Conservation (phyloP, 2,113 vertebrate genomes). For the Cyanistes caeruleus region DNA sequence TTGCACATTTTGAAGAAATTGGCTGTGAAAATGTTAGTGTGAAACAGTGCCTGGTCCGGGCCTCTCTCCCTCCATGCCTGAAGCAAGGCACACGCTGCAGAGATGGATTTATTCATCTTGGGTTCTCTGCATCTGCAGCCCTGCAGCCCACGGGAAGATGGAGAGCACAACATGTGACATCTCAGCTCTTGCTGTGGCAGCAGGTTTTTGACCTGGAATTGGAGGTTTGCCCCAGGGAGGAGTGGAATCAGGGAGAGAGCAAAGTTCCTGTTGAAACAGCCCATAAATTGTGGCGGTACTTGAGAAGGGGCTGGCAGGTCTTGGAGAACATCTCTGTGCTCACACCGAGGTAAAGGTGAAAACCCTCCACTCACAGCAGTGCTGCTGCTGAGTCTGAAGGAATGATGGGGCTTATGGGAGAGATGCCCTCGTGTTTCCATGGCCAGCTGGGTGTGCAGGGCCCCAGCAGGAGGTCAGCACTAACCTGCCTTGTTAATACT, state of each 20-base stretch:
- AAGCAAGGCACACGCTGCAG: not conserved
- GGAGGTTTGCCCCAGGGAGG: not conserved
- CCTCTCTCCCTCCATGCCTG: not conserved
- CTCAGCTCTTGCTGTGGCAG: not conserved
- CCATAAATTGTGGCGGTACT: not conserved
- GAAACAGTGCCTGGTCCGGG: not conserved
- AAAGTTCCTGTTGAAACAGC: not conserved
- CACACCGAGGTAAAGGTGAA: not conserved
- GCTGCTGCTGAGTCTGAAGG: not conserved
- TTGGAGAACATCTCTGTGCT: not conserved
- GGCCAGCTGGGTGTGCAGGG: not conserved
- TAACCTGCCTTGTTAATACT: conserved; percentile 31
- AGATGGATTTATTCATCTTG: not conserved
- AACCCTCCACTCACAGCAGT: not conserved
- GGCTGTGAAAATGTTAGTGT: conserved; percentile 7
- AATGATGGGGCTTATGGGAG: not conserved
- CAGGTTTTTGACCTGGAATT: not conserved
- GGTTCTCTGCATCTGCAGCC: not conserved
- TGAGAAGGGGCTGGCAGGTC: not conserved
- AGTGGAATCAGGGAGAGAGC: not conserved
- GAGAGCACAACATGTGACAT: not conserved
- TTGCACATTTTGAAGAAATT: not conserved
- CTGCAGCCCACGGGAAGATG: not conserved
- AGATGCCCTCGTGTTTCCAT: not conserved
- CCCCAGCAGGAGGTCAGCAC: not conserved